Evolutionary conservation across 2,113 vertebrate genomes (phyloP).

Genomic region (Varanus salvator): DNA sequence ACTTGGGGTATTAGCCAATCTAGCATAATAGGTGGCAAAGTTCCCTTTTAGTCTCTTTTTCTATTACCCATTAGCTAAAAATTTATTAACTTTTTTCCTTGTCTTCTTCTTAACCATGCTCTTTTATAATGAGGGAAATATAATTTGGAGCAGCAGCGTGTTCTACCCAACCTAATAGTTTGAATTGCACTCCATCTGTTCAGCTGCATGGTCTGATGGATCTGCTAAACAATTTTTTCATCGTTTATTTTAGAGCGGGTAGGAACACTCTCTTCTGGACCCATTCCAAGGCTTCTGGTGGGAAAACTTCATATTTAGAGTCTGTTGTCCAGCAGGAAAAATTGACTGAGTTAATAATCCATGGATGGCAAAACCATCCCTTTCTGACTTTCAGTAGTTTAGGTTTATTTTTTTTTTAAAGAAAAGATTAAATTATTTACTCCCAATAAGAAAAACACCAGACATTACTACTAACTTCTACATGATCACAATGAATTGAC

Average conservation of each 20-base stretch:
- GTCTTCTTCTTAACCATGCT: constrained; percentile 62
- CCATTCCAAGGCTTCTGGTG: constrained; percentile 64
- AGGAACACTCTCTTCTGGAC: constrained; percentile 71
- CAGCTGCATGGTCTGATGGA: constrained; percentile 73
- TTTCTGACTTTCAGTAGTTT: not conserved
- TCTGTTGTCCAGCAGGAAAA: constrained; percentile 24
- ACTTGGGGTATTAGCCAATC: not conserved
- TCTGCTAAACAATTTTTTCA: constrained; percentile 78
- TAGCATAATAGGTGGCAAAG: constrained; percentile 46
- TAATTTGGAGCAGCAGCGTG: constrained; percentile 76
- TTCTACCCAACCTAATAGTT: constrained; percentile 78
- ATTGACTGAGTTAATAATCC: constrained; percentile 22
- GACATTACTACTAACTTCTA: constrained; percentile 47
- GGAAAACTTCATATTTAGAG: constrained; percentile 60
- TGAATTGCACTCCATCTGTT: constrained; percentile 80
- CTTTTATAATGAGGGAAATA: constrained; percentile 75
- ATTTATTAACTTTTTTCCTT: not conserved
- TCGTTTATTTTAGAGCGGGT: constrained; percentile 77
- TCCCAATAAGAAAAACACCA: not conserved
- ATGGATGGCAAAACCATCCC: not conserved
- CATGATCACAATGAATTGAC: constrained; percentile 55
- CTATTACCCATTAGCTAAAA: constrained; percentile 35
- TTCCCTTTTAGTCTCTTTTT: constrained; percentile 51
- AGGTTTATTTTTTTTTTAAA: not conserved
- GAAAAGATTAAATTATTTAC: constrained; percentile 27